These are phyloP conservation scores for Eudorcas thomsonii DNA, from an alignment of 2,113 vertebrate species.

Conservation along the genomic window DNA sequence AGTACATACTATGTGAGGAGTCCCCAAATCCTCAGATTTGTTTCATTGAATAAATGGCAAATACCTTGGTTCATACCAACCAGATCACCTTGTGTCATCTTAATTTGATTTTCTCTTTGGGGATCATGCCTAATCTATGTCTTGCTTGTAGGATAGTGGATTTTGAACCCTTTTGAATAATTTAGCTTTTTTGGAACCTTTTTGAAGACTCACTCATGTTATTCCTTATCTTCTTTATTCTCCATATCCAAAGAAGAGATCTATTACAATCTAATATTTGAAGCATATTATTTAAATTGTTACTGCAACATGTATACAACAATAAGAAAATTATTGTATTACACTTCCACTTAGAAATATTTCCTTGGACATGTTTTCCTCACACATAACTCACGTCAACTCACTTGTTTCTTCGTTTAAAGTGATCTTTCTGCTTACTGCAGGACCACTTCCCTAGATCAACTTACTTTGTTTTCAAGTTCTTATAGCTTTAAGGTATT, in stretches of 20 bases:
- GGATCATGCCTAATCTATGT: neutral
- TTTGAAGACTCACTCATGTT: neutral
- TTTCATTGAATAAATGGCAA: neutral
- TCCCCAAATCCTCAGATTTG: neutral
- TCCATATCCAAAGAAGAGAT: neutral
- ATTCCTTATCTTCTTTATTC: neutral
- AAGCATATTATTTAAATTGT: neutral
- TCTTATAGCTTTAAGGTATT: neutral
- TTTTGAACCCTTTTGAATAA: neutral
- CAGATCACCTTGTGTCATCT: neutral
- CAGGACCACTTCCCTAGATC: neutral
- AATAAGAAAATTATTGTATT: neutral
- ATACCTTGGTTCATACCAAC: neutral
- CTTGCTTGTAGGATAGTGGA: neutral
- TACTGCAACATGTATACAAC: neutral
- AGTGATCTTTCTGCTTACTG: neutral
- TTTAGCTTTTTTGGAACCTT: neutral
- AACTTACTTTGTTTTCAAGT: neutral
- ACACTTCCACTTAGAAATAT: neutral
- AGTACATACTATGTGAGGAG: neutral
- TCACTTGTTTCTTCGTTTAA: slow-evolving; percentile 3
- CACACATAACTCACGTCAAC: neutral
- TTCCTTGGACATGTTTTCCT: neutral
- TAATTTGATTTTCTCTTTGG: neutral
- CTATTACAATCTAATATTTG: neutral